Percentiles rank a stretch among this genome's conserved stretches.
These are phyloP conservation scores for Eueremaeus valkanovi DNA, from an alignment of 2,888 invertebrate genomes.

Conservation along the genomic window DNA sequence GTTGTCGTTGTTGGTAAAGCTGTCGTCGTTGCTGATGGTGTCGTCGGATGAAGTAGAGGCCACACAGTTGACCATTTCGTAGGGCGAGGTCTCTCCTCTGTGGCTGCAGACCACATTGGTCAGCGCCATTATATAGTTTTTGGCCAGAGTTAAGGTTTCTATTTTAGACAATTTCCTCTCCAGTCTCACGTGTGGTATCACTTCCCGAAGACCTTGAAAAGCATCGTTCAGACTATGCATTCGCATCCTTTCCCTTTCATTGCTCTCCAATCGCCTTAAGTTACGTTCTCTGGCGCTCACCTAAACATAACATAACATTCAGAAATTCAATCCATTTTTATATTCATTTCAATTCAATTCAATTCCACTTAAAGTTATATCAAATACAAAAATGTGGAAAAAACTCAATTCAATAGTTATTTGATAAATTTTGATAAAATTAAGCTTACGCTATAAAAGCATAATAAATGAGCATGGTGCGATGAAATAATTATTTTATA, in stretches of 20 bases:
- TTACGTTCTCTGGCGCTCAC: constrained; percentile 79
- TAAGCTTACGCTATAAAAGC: too few species aligned
- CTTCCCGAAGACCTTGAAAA: constrained; percentile 78
- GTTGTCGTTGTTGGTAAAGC: constrained; percentile 14
- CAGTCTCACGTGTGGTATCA: constrained; percentile 79
- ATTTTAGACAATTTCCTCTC: constrained; percentile 80
- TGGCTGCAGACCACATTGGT: constrained; percentile 54
- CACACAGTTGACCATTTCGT: background rate
- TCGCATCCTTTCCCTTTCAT: constrained; percentile 82
- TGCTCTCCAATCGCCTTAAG: constrained; percentile 78
- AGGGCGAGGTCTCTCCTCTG: constrained; percentile 13
- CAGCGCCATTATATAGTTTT: constrained; percentile 83
- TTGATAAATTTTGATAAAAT: too few species aligned
- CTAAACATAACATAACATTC: constrained; percentile 52
- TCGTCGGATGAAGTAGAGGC: background rate
- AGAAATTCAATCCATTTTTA: background rate
- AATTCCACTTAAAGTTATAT: too few species aligned
- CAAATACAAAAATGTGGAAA: too few species aligned
- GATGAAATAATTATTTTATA: too few species aligned
- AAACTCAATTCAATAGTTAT: too few species aligned
- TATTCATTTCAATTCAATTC: too few species aligned
- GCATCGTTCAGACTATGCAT: constrained; percentile 90
- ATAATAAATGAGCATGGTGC: too few species aligned
- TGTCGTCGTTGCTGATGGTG: constrained; percentile 16
- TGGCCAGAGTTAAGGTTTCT: constrained; percentile 79